Evolutionary conservation across 1,140 invertebrate genomes (phyloP), one percentile per base, ranked within the genome.

Genomic region (Linepithema humile): DNA sequence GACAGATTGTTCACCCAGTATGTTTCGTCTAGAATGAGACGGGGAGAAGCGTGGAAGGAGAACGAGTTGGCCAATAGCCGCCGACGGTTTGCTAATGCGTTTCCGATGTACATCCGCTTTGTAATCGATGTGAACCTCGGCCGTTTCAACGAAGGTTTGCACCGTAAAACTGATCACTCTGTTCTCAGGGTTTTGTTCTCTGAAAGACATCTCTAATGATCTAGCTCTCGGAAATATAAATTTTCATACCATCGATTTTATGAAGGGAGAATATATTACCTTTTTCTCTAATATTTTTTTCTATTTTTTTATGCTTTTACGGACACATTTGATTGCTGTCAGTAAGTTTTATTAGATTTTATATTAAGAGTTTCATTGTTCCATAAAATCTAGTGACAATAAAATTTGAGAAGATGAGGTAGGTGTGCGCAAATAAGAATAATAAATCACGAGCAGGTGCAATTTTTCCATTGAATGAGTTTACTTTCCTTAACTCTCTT

Each of bases 51-150:
- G 15, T 32, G 43, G 2, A 62, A 10, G 17, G 15, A 73, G 20
- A 48, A 48, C n/a, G 20, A 9, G 26, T 4, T 26, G 38, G 48
- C 55, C 70, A 70, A 80, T 53, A 70, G n/a, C 3, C 17, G 62
- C 23, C 3, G 17, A 69, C 45, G 45, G 45, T 67, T 67, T 29
- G 89, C 85, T 91, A 91, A 91, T 91, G 90, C 88, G 67, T 89
- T 91, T 89, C 67, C 88, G 60, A 88, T 91, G 91, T 91, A 91
- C 78, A 88, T 85, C 53, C 85, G 74, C 53, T 85, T 85, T 86
- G 83, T 88, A 88, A 90, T 89, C 88, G 84, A 89, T 82, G 38
- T 43, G 57, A 64, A 64, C 53, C 67, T 73, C 73, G 53, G 3
- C 65, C 57, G 74, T 82, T 87, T 43, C 74, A 32, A 50, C 38